Evolutionary conservation across 2,888 invertebrate genomes (phyloP).

Genomic region (Aphodius granarius): DNA sequence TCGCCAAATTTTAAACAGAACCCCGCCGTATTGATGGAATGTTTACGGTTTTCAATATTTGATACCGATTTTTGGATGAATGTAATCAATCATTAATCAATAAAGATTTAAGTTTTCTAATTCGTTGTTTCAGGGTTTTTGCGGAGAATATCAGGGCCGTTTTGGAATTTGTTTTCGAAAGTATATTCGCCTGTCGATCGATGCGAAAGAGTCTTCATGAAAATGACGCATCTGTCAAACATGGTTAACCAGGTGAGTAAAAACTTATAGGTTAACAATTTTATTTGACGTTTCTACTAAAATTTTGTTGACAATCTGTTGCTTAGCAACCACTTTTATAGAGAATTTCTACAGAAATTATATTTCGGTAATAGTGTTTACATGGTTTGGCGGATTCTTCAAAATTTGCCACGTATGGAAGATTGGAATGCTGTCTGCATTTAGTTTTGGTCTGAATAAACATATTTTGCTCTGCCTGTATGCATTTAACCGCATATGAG

Average conservation of each 20-base stretch:
- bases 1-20: neutral
- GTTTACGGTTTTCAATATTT: neutral
- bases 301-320: no score
- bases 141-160: slow-evolving; percentile 50
- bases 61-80: no score
- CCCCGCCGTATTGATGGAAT: neutral
- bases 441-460: neutral
- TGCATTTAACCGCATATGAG: neutral
- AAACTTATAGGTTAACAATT: neutral
- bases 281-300: no score
- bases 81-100: no score
- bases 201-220: slow-evolving; percentile 66
- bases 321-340: no score
- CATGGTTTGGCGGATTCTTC: no score
- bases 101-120: neutral
- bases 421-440: no score
- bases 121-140: slow-evolving; percentile 42
- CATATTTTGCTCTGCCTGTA: neutral
- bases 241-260: slow-evolving; percentile 67
- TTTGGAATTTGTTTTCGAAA: slow-evolving; percentile 53
- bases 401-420: no score
- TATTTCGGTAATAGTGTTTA: no score
- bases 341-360: no score
- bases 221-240: slow-evolving; percentile 70
- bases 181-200: slow-evolving; percentile 66